Conservation (phyloP, 1,140 invertebrate genomes). For the Charaxes varanes region DNA sequence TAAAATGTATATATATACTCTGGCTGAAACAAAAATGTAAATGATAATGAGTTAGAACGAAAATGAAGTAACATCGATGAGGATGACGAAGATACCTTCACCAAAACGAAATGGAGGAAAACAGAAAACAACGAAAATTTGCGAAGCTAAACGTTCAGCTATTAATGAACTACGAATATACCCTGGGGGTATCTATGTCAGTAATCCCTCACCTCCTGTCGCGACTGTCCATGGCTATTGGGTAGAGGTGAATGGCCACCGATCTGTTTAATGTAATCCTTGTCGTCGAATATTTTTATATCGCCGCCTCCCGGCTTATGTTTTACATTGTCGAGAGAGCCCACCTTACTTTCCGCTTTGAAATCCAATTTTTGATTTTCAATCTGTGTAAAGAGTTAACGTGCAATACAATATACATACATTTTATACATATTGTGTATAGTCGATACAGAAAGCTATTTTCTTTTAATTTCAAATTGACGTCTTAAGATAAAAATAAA, state of each 20-base stretch:
- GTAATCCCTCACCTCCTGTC: constrained; percentile 77
- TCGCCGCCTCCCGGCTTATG: constrained; percentile 95
- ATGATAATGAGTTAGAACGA: constrained; percentile 25
- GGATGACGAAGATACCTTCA: constrained; percentile 36
- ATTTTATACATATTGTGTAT: constrained; percentile 1
- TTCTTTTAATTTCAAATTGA: no score
- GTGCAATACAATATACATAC: constrained; percentile 30
- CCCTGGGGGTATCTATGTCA: not conserved
- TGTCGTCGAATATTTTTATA: constrained; percentile 95
- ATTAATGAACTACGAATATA: constrained; percentile 26
- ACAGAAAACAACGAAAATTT: constrained; percentile 32
- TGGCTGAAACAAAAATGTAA: constrained; percentile 69
- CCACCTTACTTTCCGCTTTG: constrained; percentile 90
- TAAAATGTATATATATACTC: constrained; percentile 76
- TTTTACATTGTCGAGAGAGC: constrained; percentile 94
- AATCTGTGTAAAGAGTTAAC: constrained; percentile 80
- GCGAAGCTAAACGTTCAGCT: constrained; percentile 22
- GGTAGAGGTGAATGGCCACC: constrained; percentile 78
- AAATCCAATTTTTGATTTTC: constrained; percentile 90
- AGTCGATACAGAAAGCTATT: no score
- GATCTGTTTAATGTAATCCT: constrained; percentile 91
- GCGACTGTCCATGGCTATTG: constrained; percentile 76
- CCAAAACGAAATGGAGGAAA: constrained; percentile 31
- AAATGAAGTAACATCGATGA: constrained; percentile 19
- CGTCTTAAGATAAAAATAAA: no score